Evolutionary conservation across 2,113 vertebrate genomes (phyloP), one percentile per base, ranked within the genome.

Genomic region (Amphiprion ocellaris): DNA sequence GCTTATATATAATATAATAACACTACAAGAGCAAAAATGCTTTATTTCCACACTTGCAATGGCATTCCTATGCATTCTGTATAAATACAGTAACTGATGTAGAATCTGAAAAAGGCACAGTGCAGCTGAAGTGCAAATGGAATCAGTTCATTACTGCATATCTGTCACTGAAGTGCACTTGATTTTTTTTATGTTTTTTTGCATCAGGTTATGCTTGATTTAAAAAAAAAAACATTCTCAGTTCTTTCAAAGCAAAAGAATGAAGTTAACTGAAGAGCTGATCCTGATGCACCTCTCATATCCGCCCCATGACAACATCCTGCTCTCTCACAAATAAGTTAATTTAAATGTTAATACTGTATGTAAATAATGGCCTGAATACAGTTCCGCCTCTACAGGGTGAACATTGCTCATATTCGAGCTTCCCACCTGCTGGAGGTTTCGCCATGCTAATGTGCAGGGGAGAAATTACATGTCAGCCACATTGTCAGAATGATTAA

Each of bases 401-500:
- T 30, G 49, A 85, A 71, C 80, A 69, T 28, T 63, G 70, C 65
- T 85, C 72, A 70, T 53, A 46, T 77, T 82, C 33, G 26, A 47
- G 68, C 50, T 54, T 77, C 74, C 55, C 71, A 84, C 77, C 83
- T 79, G 85, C 77, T 49, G 58, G 30, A 82, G 69, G 74, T 81
- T 78, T 77, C 41, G 41, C 72, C 71, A 64, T 50, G 66, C 81
- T 60, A 81, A 88, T 52, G 49, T 74, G 71, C 76, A 52, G 77
- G 55, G 52, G 62, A 89, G 83, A 90, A 92, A 91, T 91, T 78
- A 91, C 89, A 89, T 74, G 87, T 91, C 89, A 90, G 83, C 78
- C 83, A 4, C 58, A 3, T 72, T 78, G 92, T 83, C 92, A 91
- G 66, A 44, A 90, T 92, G 93, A 94, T 94, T 91, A 87, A 93